Base-by-base conservation (phyloP, 2,888 invertebrate genomes). In the Liopterus haemorrhoidalis region DNA sequence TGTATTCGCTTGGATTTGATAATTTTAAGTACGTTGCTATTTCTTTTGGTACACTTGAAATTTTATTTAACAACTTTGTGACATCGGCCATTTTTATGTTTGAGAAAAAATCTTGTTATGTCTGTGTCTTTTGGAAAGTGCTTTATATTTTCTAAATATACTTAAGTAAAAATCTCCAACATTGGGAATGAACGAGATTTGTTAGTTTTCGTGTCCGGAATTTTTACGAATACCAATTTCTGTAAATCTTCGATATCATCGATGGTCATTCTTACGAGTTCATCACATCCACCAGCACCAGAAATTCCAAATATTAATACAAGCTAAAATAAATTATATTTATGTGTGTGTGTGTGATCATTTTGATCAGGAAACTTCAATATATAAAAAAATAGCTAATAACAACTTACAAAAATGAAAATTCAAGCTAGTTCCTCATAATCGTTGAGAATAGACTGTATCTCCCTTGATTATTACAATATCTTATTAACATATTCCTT, bases 71-170 rank as follows among this genome's bases (percentile, higher is more conserved):
- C 41, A 3, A 20, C 25, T 18, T 14, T 28, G 6, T 15, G 21
- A 38, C 48, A 49, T 32, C 30, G 12, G 19, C 50, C 48, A n/a
- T 48, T 41, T 11, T 32, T 14, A 15, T 32, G 45, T 16, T 36
- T 45, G 15, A 49, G 28, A 15, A 50, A 50, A 33, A 48, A 49
- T 12, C 41, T 21, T 4, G 24, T 15, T 14, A 15, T 20, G 8
- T 18, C 20, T 2, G 32, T 19, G 24, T 20, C 27, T 15, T 8
- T 15, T 22, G 48, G 50, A 14, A 16, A 45, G 37, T 0, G 39
- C 20, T 18, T 21, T 25, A 32, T 50, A 50, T 31, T 50, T 47
- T 35, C 45, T 44, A 35, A 41, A 50, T 5, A 45, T 24, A 4
- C 36, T 41, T 14, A 46, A 28, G 20, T 41, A 45, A 33, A 28